These are phyloP conservation scores for Albula glossodonta DNA, from an alignment of 2,113 vertebrate species.

Conservation along the genomic window DNA sequence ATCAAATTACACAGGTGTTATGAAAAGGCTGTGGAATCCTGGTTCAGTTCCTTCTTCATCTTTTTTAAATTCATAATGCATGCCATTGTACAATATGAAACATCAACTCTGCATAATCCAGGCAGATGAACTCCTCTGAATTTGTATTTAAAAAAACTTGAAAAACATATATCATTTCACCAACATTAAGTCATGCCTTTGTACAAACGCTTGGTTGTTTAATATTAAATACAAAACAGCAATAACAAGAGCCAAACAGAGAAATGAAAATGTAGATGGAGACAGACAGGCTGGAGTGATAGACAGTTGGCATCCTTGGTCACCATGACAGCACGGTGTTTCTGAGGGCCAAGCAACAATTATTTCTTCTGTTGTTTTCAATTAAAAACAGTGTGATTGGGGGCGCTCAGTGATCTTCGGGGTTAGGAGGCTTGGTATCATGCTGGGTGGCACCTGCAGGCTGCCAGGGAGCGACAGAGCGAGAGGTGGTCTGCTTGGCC, in stretches of 20 bases:
- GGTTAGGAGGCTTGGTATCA: constrained; percentile 82
- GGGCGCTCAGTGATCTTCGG: constrained; percentile 81
- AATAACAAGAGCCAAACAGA: constrained; percentile 74
- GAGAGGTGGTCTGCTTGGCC: constrained; percentile 98
- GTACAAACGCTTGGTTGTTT: constrained; percentile 67
- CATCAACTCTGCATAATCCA: neutral
- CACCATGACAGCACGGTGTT: constrained; percentile 29
- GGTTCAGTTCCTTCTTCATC: neutral
- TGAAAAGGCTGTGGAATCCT: neutral
- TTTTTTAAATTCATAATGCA: neutral
- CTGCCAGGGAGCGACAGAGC: constrained; percentile 93
- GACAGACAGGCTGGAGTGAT: neutral
- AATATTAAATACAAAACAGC: constrained; percentile 81
- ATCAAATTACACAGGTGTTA: constrained; percentile 4
- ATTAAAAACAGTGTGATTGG: neutral
- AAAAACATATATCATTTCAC: constrained; percentile 33
- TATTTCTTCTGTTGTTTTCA: neutral
- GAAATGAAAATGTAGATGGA: neutral
- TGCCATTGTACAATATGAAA: constrained; percentile 17
- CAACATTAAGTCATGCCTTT: constrained; percentile 75
- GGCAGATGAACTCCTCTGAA: constrained; percentile 21
- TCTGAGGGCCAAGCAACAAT: neutral
- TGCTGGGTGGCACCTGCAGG: constrained; percentile 81
- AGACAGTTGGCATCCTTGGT: neutral
- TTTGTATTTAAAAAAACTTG: constrained; percentile 12